Evolutionary conservation across 2,113 vertebrate genomes (phyloP).

Genomic region (Callipepla squamata): DNA sequence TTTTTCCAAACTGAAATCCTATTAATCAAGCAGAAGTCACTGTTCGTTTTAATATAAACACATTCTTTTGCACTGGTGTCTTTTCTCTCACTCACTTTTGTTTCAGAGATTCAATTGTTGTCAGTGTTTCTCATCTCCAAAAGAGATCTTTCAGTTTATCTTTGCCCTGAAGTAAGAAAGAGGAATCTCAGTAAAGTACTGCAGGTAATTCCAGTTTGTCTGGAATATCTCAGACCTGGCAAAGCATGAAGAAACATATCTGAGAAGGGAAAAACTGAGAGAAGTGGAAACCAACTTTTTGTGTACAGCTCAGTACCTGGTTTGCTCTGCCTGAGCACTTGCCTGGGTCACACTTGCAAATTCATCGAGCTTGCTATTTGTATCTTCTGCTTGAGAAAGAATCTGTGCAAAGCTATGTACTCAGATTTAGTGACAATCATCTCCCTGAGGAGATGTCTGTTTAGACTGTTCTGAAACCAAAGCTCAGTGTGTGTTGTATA

Average conservation of each 20-base stretch:
- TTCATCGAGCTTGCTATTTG: neutral
- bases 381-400: neutral
- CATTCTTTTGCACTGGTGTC: neutral
- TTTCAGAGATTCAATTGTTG: neutral
- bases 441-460: neutral
- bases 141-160: neutral
- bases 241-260: neutral
- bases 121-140: neutral
- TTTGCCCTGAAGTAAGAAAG: neutral
- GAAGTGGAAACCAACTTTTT: neutral
- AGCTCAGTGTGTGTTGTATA: neutral
- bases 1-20: neutral
- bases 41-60: neutral
- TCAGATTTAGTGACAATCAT: neutral
- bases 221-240: neutral
- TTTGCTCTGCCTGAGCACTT: neutral
- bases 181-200: neutral
- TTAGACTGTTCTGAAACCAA: neutral
- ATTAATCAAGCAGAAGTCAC: neutral
- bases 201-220: neutral
- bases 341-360: neutral
- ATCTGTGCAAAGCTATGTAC: neutral
- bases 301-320: neutral
- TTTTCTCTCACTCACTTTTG: neutral
- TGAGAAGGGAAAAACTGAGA: neutral